Conservation (phyloP, 2,888 invertebrate genomes). For the Pocota personata region DNA sequence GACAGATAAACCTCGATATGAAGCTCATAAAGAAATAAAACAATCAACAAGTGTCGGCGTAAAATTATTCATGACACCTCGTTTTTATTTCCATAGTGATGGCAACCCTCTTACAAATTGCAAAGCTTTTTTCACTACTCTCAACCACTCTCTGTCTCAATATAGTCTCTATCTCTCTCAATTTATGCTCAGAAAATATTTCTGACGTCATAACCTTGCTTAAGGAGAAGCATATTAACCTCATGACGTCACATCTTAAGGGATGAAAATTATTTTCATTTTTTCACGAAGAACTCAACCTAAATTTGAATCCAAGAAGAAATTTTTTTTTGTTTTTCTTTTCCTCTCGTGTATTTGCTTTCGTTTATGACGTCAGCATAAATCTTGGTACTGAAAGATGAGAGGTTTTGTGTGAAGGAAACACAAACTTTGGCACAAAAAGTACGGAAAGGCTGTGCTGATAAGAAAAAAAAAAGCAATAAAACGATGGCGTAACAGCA, state of each 20-base stretch:
- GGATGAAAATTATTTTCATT: constrained; percentile 21
- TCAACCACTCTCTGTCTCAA: neutral
- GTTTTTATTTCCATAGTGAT: neutral
- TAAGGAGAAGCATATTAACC: constrained; percentile 52
- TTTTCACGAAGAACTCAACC: constrained; percentile 16
- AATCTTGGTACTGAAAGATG: constrained; percentile 22
- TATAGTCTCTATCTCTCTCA: neutral
- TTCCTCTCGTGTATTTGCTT: constrained; percentile 30
- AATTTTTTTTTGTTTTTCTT: neutral
- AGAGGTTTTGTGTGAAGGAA: neutral
- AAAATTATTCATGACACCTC: neutral
- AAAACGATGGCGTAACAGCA: constrained; percentile 26
- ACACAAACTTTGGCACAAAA: constrained; percentile 19
- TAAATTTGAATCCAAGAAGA: constrained; percentile 49
- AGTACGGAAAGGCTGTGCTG: neutral
- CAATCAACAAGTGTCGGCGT: constrained; percentile 50
- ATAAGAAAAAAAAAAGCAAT: constrained; percentile 18
- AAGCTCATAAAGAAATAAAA: neutral
- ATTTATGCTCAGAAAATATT: neutral
- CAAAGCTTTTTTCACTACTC: constrained; percentile 31
- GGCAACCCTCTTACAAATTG: constrained; percentile 31
- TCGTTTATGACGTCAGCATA: constrained; percentile 64
- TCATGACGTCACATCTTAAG: constrained; percentile 60
- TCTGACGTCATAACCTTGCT: constrained; percentile 68
- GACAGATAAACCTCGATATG: neutral